Percentiles rank a stretch among this genome's conserved stretches.
phyloP scores from a whole-genome alignment of 2,797 vertebrate genomes.

The Rallus crepitans region DNA sequence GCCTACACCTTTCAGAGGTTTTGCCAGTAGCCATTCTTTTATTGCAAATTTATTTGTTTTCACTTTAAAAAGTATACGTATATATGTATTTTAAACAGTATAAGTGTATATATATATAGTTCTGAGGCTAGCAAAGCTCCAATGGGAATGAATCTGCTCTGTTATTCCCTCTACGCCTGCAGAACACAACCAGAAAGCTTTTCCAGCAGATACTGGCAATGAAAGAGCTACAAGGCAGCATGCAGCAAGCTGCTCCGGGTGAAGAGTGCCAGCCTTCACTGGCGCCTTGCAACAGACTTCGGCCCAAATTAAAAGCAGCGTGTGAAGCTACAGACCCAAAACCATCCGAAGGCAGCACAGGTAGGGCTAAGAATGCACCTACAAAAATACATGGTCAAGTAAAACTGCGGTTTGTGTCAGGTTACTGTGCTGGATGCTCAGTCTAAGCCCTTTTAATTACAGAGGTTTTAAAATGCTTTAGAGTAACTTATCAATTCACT shows the following conservation, averaged over 20 bases:
- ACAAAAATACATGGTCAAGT: rapidly evolving
- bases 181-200: not conserved
- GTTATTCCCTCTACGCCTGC: rapidly evolving
- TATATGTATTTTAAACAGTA: rapidly evolving
- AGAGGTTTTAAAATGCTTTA: not conserved
- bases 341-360: rapidly evolving
- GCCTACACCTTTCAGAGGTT: not conserved
- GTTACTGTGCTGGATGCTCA: no score
- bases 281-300: not conserved
- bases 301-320: rapidly evolving
- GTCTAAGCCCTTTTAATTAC: rapidly evolving
- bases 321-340: not conserved
- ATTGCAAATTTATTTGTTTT: not conserved
- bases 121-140: not conserved
- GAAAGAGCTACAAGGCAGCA: rapidly evolving
- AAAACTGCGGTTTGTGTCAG: rapidly evolving
- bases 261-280: not conserved
- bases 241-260: not conserved
- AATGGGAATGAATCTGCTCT: rapidly evolving
- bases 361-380: not conserved
- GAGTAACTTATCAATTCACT: not conserved
- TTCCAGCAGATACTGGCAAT: not conserved
- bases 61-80: rapidly evolving
- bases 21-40: not conserved
- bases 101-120: not conserved